Evolutionary conservation across 2,113 vertebrate genomes (phyloP), one percentile per base, ranked within the genome.

Genomic region (Forbesichthys agassizii): DNA sequence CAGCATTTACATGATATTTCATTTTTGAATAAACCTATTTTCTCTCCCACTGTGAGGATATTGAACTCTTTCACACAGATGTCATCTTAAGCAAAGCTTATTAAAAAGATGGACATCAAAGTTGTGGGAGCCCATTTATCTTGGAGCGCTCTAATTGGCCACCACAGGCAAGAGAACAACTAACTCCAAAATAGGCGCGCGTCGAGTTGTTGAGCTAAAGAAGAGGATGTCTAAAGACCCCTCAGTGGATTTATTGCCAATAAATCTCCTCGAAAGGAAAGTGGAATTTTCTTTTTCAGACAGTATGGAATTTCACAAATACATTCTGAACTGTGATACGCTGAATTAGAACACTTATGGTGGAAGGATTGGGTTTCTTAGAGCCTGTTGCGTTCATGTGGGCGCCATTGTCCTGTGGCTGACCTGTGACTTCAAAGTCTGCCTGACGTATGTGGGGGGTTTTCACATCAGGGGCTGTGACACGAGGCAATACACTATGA

Each of bases 71-170:
- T 89, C 89, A 86, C 88, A 89, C 88, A 86, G 87, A 91, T 88
- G 88, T 89, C 92, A 87, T 91, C 91, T 92, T 91, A 92, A 90
- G 82, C 87, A 90, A 92, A 92, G 92, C 91, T 90, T 92, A 92
- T 93, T 92, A 92, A 89, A 91, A 91, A 92, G 88, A 91, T 82
- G 88, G 90, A 92, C 90, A 91, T 88, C 87, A 89, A 89, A 90
- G 86, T 88, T 78, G 85, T 33, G 75, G 77, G 70, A 66, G 72
- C 82, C 85, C 89, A 91, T 91, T 91, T 91, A 89, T 93, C 88
- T 90, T 87, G 82, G 75, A 61, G 77, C 75, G 33, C 84, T 86
- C 85, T 92, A 92, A 92, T 92, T 92, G 90, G 90, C 89, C 90
- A 90, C 86, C 82, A 84, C 87, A 90, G 88, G 86, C 88, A 84